Base-by-base conservation (phyloP, 2,113 vertebrate genomes). In the Limanda limanda region DNA sequence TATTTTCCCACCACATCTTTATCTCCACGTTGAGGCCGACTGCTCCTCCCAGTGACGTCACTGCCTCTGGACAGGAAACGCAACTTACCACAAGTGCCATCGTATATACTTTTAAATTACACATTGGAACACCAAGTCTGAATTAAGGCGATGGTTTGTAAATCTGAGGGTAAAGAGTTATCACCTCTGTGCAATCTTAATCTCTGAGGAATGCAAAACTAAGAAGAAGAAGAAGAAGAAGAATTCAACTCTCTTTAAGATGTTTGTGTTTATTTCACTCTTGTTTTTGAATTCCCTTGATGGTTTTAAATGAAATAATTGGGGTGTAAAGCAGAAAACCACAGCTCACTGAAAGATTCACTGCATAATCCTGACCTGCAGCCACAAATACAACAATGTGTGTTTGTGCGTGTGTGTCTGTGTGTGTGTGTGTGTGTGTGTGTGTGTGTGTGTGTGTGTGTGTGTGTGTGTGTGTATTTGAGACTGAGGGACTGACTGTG, bases 341-440 rank as follows among this genome's bases (percentile, higher is more conserved):
- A 0, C 54, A 67, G 83, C 54, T 81, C 76, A 63, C 24, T 78
- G 79, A 45, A 54, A 45, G 58, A 79, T 37, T 73, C 73, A 76
- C 65, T 31, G 84, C 71, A 4, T 78, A 78, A 86, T 84, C 81
- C 76, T 72, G 76, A 84, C 88, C 81, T 81, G 76, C 17, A 80
- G 77, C 61, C 63, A 66, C 64, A 80, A 45, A 61, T 51, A 64
- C 68, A 76, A 57, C 23, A 57, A 0, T 10, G 25, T 60, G 24
- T 48, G 21, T 57, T 37, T 59, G 61, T 56, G 23, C 58, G 35
- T 67, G 64, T 51, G 48, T 51, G 48, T 51, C n/a, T n/a, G 48
- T 51, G 48, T 51, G 48, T 51, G 48, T 20, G 48, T n/a, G 27
- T 31, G 27, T 31, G 27, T 31, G 6, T 11, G 25, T 51, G 24